Conservation (phyloP, 1,140 invertebrate species). For the Bactericera cockerelli region DNA sequence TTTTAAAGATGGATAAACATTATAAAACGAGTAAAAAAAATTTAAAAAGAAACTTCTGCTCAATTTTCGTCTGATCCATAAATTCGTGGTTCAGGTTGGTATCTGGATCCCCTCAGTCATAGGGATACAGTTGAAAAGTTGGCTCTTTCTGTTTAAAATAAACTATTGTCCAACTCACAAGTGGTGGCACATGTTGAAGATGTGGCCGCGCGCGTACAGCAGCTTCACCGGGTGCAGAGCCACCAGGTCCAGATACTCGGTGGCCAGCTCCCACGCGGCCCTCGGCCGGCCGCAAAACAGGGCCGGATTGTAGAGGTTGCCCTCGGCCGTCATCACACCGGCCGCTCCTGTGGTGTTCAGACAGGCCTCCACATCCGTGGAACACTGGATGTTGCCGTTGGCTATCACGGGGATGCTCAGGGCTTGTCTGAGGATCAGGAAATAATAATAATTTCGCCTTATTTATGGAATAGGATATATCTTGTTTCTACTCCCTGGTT, state of each 20-base stretch:
- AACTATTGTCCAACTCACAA: too few species aligned
- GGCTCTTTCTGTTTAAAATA: too few species aligned
- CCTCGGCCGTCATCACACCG: slow-evolving; percentile 84
- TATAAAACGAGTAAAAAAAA: too few species aligned
- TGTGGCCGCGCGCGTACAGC: slow-evolving; percentile 80
- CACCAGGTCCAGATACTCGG: slow-evolving; percentile 77
- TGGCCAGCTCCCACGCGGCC: slow-evolving; percentile 71
- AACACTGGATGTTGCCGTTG: slow-evolving; percentile 93
- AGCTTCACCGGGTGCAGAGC: slow-evolving; percentile 74
- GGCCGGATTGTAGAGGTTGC: slow-evolving; percentile 87
- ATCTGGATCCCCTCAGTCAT: too few species aligned
- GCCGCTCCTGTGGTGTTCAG: slow-evolving; percentile 70
- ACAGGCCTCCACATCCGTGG: slow-evolving; percentile 75
- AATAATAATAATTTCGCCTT: too few species aligned
- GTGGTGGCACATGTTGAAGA: slow-evolving; percentile 95
- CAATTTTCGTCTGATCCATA: too few species aligned
- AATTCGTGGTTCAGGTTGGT: too few species aligned
- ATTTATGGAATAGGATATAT: too few species aligned
- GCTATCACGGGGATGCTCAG: slow-evolving; percentile 88
- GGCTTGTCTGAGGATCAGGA: slow-evolving; percentile 56
- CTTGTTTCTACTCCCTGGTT: too few species aligned
- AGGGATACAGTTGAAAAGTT: too few species aligned
- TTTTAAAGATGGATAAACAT: too few species aligned
- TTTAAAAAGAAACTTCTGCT: too few species aligned
- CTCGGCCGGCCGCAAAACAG: slow-evolving; percentile 64